A percentile compares a stretch with the other conserved stretches of the same genome.
phyloP scores from a whole-genome alignment of 2,113 vertebrate species.

The Podarcis raffonei region DNA sequence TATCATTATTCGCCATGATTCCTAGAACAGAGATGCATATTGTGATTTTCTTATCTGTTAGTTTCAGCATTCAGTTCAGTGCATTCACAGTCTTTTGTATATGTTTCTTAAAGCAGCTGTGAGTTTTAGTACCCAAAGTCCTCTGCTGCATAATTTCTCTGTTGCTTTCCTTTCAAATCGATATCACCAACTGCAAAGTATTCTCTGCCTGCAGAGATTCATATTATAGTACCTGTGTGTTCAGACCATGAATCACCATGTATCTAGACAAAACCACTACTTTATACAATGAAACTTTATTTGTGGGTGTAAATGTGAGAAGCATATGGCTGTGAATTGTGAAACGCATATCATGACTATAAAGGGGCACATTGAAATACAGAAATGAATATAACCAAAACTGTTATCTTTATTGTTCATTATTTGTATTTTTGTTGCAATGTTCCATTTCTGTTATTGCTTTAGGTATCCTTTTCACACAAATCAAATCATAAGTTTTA shows the following conservation, averaged over 20 bases:
- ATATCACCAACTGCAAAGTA: background rate
- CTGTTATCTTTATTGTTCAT: background rate
- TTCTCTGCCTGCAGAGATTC: background rate
- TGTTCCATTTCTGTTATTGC: background rate
- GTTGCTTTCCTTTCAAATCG: constrained; percentile 2
- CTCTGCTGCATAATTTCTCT: constrained; percentile 9
- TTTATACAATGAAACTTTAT: constrained; percentile 21
- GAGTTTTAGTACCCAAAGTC: background rate
- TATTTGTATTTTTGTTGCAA: background rate
- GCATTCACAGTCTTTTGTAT: background rate
- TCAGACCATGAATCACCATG: constrained; percentile 3
- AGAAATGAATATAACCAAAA: background rate
- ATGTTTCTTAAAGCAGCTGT: constrained; percentile 14
- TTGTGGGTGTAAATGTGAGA: constrained; percentile 2
- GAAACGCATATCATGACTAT: background rate
- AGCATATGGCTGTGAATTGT: background rate
- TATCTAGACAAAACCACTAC: background rate
- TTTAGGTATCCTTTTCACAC: background rate
- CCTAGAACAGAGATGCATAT: background rate
- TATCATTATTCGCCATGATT: background rate
- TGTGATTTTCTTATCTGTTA: background rate
- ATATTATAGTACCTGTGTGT: background rate
- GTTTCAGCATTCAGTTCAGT: background rate
- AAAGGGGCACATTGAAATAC: background rate
- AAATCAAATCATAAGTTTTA: background rate